phyloP scores from a whole-genome alignment of 2,797 vertebrate species.

The Lophotriccus pileatus region DNA sequence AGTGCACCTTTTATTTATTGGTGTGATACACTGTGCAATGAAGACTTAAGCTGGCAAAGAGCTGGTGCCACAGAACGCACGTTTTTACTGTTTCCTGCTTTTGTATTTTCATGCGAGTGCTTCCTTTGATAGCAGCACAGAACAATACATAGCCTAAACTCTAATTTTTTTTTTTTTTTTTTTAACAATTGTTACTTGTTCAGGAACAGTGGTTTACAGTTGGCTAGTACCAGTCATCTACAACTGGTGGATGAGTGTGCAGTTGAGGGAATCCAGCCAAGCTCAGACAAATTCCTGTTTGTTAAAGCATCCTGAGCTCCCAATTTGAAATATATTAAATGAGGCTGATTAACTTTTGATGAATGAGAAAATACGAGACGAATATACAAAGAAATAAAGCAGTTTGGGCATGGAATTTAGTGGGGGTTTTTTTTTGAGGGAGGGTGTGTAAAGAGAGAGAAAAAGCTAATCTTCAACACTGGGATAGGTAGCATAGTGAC shows the following conservation, averaged over 20 bases:
- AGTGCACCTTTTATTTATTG: background rate
- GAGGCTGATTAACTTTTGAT: background rate
- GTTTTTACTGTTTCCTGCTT: constrained; percentile 49
- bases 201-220: constrained; percentile 52
- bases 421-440: background rate
- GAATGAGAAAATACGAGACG: background rate
- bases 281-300: constrained; percentile 37
- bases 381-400: background rate
- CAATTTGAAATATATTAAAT: background rate
- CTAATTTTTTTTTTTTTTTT: background rate
- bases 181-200: constrained; percentile 66
- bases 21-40: background rate
- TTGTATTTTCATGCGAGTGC: constrained; percentile 42
- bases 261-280: constrained; percentile 32
- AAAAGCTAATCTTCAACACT: background rate
- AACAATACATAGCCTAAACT: constrained; percentile 43
- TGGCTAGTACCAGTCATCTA: constrained; percentile 63
- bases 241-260: background rate
- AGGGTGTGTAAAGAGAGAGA: background rate
- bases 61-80: background rate
- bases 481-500: background rate
- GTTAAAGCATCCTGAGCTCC: background rate
- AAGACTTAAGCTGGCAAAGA: background rate
- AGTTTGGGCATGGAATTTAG: background rate
- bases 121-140: constrained; percentile 60